phyloP scores from a whole-genome alignment of 2,113 vertebrate species.

The Aspidoscelis tigris region DNA sequence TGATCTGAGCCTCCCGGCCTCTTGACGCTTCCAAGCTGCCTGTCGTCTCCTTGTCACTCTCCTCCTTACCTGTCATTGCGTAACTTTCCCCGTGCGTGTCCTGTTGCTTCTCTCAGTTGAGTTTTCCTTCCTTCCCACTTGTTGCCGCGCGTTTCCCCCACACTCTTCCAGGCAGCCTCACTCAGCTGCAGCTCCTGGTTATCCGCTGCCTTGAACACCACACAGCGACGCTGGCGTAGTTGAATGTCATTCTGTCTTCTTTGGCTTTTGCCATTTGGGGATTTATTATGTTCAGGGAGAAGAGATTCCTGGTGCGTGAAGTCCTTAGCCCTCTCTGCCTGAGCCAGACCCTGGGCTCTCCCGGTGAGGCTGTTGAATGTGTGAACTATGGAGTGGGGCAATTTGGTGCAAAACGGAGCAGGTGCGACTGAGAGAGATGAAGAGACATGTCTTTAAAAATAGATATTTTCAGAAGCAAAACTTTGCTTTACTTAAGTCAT shows the following conservation, averaged over 20 bases:
- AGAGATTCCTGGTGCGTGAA: not conserved
- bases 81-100: not conserved
- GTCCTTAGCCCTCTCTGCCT: not conserved
- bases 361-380: not conserved
- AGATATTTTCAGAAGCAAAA: conserved; percentile 12
- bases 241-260: not conserved
- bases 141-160: not conserved
- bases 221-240: not conserved
- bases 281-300: conserved; percentile 1
- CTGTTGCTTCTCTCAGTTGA: not conserved
- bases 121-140: not conserved
- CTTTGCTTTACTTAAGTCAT: conserved; percentile 16
- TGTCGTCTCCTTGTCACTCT: not conserved
- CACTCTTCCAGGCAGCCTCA: not conserved
- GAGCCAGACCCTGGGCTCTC: not conserved
- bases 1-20: not conserved
- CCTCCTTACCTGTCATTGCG: not conserved
- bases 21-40: not conserved
- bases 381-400: not conserved
- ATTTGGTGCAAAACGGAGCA: conserved; percentile 48
- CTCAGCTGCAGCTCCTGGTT: conserved; percentile 5
- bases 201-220: not conserved
- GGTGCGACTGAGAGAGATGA: conserved; percentile 35
- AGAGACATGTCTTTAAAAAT: not conserved
- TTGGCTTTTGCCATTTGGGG: not conserved